Evolutionary conservation across 2,888 invertebrate species (phyloP).

Genomic region (Macrophya alboannulata): DNA sequence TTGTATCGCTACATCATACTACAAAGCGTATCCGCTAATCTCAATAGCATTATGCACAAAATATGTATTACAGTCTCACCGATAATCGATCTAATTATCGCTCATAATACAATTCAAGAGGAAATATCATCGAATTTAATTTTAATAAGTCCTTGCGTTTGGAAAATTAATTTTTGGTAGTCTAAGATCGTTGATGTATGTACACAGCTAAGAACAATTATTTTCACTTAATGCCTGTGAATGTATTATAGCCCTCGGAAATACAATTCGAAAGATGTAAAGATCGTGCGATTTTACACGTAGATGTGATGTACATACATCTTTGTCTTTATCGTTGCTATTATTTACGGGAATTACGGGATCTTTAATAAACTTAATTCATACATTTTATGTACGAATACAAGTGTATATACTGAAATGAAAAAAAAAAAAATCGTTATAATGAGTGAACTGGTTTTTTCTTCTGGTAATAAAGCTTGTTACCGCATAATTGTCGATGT

Average conservation of each 20-base stretch:
- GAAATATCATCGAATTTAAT: background rate
- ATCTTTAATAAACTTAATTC: background rate
- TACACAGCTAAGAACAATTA: background rate
- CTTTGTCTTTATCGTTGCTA: background rate
- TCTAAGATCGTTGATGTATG: background rate
- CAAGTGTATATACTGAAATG: background rate
- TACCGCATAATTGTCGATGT: conserved; percentile 28
- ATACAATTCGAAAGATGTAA: too few species aligned
- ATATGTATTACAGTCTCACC: background rate
- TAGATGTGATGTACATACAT: background rate
- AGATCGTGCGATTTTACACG: too few species aligned
- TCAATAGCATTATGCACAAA: background rate
- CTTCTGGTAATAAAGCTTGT: conserved; percentile 28
- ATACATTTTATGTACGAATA: background rate
- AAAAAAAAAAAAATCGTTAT: background rate
- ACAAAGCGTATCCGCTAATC: background rate
- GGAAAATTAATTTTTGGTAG: background rate
- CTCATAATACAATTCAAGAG: background rate
- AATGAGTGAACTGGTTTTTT: background rate
- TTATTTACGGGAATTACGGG: background rate
- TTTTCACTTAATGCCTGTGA: background rate
- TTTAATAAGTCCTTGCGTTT: background rate
- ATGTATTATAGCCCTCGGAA: too few species aligned
- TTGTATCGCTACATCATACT: background rate
- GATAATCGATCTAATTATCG: too few species aligned